Evolutionary conservation across 2,113 vertebrate genomes (phyloP).

Genomic region (Lepisosteus oculatus): DNA sequence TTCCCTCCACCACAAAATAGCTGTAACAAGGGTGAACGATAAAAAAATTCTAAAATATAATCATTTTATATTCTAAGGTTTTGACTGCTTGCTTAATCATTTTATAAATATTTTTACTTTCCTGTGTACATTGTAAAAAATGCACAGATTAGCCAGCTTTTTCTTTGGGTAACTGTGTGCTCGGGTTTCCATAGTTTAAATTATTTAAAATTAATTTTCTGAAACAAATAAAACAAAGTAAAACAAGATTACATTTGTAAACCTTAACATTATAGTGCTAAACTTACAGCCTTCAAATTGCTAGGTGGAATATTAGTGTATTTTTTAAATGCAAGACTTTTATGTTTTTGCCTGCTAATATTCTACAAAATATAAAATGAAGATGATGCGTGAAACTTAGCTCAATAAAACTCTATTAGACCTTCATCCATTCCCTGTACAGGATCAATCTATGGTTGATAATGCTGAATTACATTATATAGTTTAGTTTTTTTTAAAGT

Average conservation of each 20-base stretch:
- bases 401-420: neutral
- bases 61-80: no score
- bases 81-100: no score
- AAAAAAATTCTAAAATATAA: no score
- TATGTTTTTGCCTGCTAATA: constrained; percentile 8
- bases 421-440: constrained; percentile 12
- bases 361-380: constrained; percentile 5
- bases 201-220: constrained; percentile 1
- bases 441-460: constrained; percentile 16
- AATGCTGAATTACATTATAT: constrained; percentile 14
- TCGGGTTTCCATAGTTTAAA: no score
- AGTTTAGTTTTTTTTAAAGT: constrained; percentile 28
- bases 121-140: no score
- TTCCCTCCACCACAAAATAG: no score
- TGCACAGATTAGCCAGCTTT: no score
- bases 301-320: neutral
- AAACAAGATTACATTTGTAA: neutral
- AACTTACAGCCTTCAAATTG: no score
- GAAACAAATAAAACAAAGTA: neutral
- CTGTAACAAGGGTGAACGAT: no score
- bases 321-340: constrained; percentile 6
- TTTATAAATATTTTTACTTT: no score
- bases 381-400: neutral
- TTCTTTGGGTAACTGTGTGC: no score
- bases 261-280: neutral